A percentile compares a stretch with the other conserved stretches of the same genome.
These are phyloP conservation scores for Eucera pruinosa DNA, from an alignment of 2,888 invertebrate species.

Conservation along the genomic window DNA sequence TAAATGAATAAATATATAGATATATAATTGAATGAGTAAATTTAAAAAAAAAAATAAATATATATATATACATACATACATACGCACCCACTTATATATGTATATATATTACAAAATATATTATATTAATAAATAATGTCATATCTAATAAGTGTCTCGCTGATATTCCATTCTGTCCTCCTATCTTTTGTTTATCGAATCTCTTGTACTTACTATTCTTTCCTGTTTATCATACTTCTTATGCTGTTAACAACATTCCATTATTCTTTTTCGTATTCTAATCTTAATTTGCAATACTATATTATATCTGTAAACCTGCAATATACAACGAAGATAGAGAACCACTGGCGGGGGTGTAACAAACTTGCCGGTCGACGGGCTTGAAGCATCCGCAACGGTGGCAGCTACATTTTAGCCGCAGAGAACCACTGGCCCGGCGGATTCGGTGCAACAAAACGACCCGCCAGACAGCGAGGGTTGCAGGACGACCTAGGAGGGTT, in stretches of 20 bases:
- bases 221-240: no score
- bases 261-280: neutral
- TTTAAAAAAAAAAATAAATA: slow-evolving; percentile 34
- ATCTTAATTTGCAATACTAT: neutral
- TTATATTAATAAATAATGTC: slow-evolving; percentile 82
- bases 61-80: slow-evolving; percentile 65
- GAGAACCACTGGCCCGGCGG: slow-evolving; percentile 77
- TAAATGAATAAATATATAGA: slow-evolving; percentile 68
- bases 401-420: slow-evolving; percentile 32
- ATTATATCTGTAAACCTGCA: no score
- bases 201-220: no score
- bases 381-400: slow-evolving; percentile 62
- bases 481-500: slow-evolving; percentile 68
- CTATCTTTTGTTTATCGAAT: neutral
- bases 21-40: slow-evolving; percentile 58
- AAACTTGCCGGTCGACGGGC: slow-evolving; percentile 62
- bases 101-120: slow-evolving; percentile 81
- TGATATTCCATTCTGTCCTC: neutral
- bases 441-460: slow-evolving; percentile 81
- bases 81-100: slow-evolving; percentile 75
- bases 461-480: slow-evolving; percentile 78
- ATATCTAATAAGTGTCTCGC: slow-evolving; percentile 67
- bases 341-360: slow-evolving; percentile 70
- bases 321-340: slow-evolving; percentile 51
- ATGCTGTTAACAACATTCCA: no score